Conservation (phyloP, 1,140 invertebrate genomes). For the Drosophila kurseongensis region DNA sequence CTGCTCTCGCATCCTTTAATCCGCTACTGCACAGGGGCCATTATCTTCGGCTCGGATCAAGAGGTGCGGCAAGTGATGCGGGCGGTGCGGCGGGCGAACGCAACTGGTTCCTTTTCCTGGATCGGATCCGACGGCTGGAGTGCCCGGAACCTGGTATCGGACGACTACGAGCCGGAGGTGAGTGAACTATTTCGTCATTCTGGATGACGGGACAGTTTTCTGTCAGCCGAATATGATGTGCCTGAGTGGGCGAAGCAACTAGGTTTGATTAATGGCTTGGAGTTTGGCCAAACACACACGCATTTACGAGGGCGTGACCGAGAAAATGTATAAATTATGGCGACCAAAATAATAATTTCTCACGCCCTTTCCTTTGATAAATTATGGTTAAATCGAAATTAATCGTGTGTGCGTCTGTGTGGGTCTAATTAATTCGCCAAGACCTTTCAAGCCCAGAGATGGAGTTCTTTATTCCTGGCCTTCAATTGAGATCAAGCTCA, state of each 20-base stretch:
- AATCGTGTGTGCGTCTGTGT: constrained; percentile 58
- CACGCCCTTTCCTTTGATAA: constrained; percentile 58
- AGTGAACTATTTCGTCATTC: constrained; percentile 44
- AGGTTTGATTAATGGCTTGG: constrained; percentile 70
- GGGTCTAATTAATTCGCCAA: constrained; percentile 63
- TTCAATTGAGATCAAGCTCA: constrained; percentile 4
- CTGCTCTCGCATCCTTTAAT: neutral
- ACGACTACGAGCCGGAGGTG: constrained; percentile 93
- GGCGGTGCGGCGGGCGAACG: constrained; percentile 93
- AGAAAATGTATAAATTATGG: constrained; percentile 70
- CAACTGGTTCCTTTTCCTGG: constrained; percentile 96
- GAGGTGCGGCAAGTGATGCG: constrained; percentile 97
- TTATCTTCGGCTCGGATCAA: constrained; percentile 98
- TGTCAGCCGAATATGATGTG: constrained; percentile 64
- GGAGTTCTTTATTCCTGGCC: constrained; percentile 1
- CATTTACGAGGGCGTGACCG: constrained; percentile 30
- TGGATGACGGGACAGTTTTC: constrained; percentile 17
- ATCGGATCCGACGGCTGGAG: constrained; percentile 98
- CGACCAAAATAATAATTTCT: constrained; percentile 9
- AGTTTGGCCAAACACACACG: constrained; percentile 41
- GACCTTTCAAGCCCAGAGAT: constrained; percentile 14
- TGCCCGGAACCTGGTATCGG: constrained; percentile 93
- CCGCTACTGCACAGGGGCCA: constrained; percentile 90
- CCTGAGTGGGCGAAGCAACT: constrained; percentile 57
- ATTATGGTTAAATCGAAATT: constrained; percentile 80